Percentiles rank a stretch among this genome's conserved stretches.
Evolutionary conservation across 2,113 vertebrate species (phyloP).

Genomic region (Albula goreensis): DNA sequence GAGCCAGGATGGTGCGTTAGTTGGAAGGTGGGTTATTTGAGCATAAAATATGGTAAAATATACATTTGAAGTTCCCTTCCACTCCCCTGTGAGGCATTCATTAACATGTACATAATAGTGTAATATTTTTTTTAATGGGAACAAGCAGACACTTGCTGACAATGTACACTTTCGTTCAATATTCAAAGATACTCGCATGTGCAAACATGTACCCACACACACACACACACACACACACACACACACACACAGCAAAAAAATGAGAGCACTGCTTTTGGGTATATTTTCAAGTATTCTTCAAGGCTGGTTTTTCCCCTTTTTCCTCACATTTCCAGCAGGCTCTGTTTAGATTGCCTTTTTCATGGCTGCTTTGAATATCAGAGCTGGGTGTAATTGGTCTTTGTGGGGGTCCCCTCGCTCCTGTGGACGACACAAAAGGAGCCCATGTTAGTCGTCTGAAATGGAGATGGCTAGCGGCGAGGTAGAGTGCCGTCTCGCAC

Average conservation of each 20-base stretch:
- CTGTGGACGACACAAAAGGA: not conserved
- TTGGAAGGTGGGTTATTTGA: not conserved
- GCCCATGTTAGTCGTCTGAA: not conserved
- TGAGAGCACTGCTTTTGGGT: not conserved
- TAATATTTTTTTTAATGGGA: not conserved
- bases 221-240: not conserved
- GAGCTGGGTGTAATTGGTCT: conserved; percentile 5
- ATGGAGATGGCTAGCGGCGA: not conserved
- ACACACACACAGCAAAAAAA: not conserved
- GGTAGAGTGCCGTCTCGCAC: not conserved
- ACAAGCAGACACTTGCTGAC: not conserved
- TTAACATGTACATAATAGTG: conserved; percentile 31
- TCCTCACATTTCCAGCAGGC: not conserved
- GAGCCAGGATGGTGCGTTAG: not conserved
- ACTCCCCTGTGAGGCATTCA: conserved; percentile 6
- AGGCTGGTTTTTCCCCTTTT: not conserved
- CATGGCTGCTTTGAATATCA: not conserved
- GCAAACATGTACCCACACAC: conserved; percentile 12
- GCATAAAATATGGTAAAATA: conserved; percentile 41
- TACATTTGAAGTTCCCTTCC: conserved; percentile 30
- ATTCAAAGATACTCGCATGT: not conserved
- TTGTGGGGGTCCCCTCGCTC: not conserved
- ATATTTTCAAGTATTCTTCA: conserved; percentile 3
- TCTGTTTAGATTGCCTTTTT: not conserved
- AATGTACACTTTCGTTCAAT: not conserved